phyloP scores from a whole-genome alignment of 2,113 vertebrate genomes.

The Chionodraco myersi region DNA sequence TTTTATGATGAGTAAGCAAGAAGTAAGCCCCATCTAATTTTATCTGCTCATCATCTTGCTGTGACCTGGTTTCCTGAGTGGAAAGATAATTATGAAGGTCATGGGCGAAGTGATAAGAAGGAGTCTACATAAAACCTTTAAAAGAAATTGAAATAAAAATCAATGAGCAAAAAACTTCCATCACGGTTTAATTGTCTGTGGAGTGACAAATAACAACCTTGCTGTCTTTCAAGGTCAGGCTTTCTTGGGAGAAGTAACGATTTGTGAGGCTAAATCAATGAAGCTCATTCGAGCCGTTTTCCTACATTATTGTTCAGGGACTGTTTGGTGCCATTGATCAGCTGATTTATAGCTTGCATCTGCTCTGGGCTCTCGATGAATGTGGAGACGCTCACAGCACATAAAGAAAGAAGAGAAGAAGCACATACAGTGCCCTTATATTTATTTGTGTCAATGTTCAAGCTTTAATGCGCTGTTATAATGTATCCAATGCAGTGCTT shows the following conservation, averaged over 20 bases:
- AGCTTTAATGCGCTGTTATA: neutral
- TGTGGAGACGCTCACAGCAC: constrained; percentile 28
- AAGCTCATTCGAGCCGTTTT: constrained; percentile 71
- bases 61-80: constrained; percentile 42
- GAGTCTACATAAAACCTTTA: constrained; percentile 6
- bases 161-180: constrained; percentile 27
- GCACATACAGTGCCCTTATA: neutral
- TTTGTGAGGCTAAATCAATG: constrained; percentile 76
- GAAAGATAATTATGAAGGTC: constrained; percentile 42
- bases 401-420: constrained; percentile 4
- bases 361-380: constrained; percentile 48
- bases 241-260: constrained; percentile 66
- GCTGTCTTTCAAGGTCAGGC: constrained; percentile 64
- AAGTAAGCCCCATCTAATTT: constrained; percentile 30
- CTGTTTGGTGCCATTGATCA: constrained; percentile 75
- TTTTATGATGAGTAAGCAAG: constrained; percentile 65
- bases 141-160: constrained; percentile 34
- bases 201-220: constrained; percentile 35
- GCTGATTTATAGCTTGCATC: constrained; percentile 71
- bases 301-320: constrained; percentile 75
- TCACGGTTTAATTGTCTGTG: constrained; percentile 8
- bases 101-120: constrained; percentile 2
- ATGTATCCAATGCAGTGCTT: neutral
- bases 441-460: neutral
- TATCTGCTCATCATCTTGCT: constrained; percentile 26